phyloP scores from a whole-genome alignment of 2,888 invertebrate species.

The Crocallis elinguaria region DNA sequence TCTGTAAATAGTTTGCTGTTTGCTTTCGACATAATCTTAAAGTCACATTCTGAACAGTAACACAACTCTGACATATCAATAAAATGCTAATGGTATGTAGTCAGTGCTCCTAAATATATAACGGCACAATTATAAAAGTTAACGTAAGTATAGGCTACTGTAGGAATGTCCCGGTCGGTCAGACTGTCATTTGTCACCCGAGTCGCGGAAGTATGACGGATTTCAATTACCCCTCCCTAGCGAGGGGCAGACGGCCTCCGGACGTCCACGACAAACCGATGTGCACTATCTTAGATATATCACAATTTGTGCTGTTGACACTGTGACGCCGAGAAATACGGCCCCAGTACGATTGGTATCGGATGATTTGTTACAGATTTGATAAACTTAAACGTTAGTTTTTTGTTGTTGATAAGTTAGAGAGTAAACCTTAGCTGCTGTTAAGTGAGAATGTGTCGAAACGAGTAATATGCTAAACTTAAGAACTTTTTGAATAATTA shows the following conservation, averaged over 20 bases:
- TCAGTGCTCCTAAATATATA: no score
- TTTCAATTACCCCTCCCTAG: conserved; percentile 63
- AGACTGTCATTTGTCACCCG: conserved; percentile 64
- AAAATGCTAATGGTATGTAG: no score
- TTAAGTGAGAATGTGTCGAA: no score
- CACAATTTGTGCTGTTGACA: conserved; percentile 51
- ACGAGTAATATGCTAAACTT: no score
- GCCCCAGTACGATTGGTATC: neutral
- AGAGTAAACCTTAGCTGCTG: no score
- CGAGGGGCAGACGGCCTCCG: conserved; percentile 22
- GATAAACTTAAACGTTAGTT: neutral
- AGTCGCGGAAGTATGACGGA: conserved; percentile 60
- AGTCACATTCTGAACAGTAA: neutral
- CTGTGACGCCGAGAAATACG: conserved; percentile 22
- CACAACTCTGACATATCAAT: no score
- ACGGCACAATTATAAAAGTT: no score
- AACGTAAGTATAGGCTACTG: no score
- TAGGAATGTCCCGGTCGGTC: conserved; percentile 4
- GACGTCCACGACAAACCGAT: conserved; percentile 21
- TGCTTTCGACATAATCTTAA: no score
- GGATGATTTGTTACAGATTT: neutral
- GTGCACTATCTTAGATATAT: conserved; percentile 44
- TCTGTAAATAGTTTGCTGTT: neutral
- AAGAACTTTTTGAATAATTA: no score
- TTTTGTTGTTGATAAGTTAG: no score